Conservation (phyloP, 2,113 vertebrate genomes). For the Pyrgilauda ruficollis region DNA sequence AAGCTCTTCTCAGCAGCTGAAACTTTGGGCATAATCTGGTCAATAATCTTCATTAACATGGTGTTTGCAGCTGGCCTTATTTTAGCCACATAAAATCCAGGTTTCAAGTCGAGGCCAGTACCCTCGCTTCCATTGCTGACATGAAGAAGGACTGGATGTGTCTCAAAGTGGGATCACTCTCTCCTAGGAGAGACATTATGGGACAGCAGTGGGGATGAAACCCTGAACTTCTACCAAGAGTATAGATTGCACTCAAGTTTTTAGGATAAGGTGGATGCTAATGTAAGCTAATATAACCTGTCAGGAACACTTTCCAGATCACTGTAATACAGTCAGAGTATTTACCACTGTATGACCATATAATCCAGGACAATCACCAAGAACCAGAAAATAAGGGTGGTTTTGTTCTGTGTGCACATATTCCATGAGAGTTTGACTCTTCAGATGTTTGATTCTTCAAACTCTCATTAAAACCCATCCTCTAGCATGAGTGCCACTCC, state of each 20-base stretch:
- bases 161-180: background rate
- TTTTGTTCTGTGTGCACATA: background rate
- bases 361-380: background rate
- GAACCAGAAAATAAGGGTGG: background rate
- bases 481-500: background rate
- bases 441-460: background rate
- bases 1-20: background rate
- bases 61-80: background rate
- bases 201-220: background rate
- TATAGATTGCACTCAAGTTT: background rate
- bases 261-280: background rate
- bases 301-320: background rate
- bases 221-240: background rate
- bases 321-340: background rate
- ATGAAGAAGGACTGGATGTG: background rate
- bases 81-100: background rate
- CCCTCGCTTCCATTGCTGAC: background rate
- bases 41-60: background rate
- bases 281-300: background rate
- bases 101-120: background rate
- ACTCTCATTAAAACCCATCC: background rate
- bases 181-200: background rate
- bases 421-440: background rate
- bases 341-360: background rate
- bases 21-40: background rate